These are phyloP conservation scores for Eurystomus gularis DNA, from an alignment of 2,113 vertebrate genomes.

Conservation along the genomic window DNA sequence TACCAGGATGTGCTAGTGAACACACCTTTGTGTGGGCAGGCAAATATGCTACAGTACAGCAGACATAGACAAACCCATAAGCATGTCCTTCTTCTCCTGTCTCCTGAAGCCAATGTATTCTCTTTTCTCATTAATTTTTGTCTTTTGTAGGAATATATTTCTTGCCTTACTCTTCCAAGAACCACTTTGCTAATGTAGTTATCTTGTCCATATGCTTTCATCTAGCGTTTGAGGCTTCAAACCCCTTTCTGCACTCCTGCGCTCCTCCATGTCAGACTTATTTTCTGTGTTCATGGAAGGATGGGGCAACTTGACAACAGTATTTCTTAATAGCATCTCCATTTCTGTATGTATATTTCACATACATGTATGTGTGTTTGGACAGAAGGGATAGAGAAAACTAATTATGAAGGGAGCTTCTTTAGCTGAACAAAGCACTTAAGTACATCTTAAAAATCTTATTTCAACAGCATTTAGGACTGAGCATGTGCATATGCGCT, in stretches of 20 bases:
- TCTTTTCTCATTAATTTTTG: neutral
- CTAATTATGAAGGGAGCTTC: neutral
- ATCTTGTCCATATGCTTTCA: neutral
- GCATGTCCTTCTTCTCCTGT: neutral
- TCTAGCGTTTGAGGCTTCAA: neutral
- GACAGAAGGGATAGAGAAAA: neutral
- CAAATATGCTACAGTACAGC: neutral
- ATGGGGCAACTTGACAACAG: neutral
- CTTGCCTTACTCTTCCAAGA: neutral
- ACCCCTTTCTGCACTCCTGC: neutral
- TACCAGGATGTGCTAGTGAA: neutral
- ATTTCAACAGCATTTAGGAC: neutral
- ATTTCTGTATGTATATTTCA: neutral
- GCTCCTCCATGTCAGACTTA: neutral
- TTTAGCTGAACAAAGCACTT: neutral
- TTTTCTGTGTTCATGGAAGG: neutral
- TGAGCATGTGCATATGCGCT: neutral
- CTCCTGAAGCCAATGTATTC: neutral
- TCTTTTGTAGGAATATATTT: neutral
- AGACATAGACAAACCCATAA: neutral
- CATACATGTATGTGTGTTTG: neutral
- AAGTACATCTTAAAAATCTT: neutral
- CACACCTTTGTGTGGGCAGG: accelerated
- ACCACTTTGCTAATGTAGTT: neutral
- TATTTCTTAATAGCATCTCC: neutral